Base-by-base conservation (phyloP, 2,113 vertebrate species). In the Ctenomys sociabilis region DNA sequence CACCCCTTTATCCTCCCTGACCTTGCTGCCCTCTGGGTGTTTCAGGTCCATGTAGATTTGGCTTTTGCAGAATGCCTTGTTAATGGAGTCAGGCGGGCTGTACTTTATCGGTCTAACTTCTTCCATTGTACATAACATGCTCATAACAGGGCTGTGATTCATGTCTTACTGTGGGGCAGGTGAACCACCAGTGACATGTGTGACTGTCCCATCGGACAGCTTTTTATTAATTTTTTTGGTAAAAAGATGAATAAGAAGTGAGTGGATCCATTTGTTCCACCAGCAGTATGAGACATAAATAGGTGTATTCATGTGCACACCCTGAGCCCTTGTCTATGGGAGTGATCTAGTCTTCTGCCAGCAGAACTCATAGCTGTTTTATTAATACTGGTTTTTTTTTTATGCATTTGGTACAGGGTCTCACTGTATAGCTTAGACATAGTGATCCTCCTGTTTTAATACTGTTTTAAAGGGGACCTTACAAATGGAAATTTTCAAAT, bases 401-500 rank as follows among this genome's bases (percentile, higher is more conserved):
- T 63, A 3, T 63, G 22, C 28, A 26, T 63, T 61, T 61, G 59
- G 24, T 24, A 26, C 61, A 26, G 24, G 24, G 61, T 63, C 24
- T 63, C 61, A 63, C 24, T 26, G 9, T 63, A 24, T 24, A 63
- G 61, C 9, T 63, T 24, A 63, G 61, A 63, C 7, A 22, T 22
- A 63, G 24, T 63, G 61, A 63, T 63, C 61, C 59, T 61, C 59
- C 8, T 63, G 61, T 88, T 30, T 78, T 49, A 68, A 84, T 52
- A 26, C 88, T 78, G 1, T 91, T 97, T 91, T 85, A 52, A 82
- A 87, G 59, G 49, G 37, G 90, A 61, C 88, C 83, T 63, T n/a
- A 81, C 77, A 91, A 96, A 94, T 0, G 54, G 95, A 93, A 96
- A 93, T 30, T 96, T 95, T 93, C 85, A 45, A 81, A 59, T 93